These are phyloP conservation scores for Salvelinus fontinalis DNA, from an alignment of 2,113 vertebrate species.

Conservation along the genomic window DNA sequence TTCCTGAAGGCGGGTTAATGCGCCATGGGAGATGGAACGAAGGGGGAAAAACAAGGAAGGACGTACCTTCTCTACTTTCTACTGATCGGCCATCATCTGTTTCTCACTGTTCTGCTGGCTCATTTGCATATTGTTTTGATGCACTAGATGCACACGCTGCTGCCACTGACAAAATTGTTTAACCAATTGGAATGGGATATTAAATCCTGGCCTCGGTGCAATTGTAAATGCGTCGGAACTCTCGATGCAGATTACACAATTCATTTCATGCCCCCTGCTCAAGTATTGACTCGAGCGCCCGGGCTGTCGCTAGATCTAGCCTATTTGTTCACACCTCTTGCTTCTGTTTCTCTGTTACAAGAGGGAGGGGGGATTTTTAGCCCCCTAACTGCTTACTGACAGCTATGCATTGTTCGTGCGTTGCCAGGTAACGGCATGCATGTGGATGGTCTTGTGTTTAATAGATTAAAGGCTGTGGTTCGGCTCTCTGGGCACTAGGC, in stretches of 20 bases:
- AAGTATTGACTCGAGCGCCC: background rate
- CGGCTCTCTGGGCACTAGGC: background rate
- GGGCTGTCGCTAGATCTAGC: constrained; percentile 1
- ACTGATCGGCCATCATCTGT: background rate
- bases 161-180: background rate
- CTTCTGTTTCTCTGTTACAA: background rate
- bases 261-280: background rate
- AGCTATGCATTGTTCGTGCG: constrained; percentile 20
- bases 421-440: constrained; percentile 33
- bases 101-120: too few species aligned
- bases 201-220: constrained; percentile 4
- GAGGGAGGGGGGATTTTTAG: constrained; percentile 1
- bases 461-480: background rate
- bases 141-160: background rate
- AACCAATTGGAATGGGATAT: constrained; percentile 3
- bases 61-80: background rate
- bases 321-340: constrained; percentile 4
- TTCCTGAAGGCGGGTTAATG: background rate
- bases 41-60: background rate
- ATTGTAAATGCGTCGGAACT: background rate
- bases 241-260: background rate
- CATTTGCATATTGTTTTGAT: constrained; percentile 2
- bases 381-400: constrained; percentile 22
- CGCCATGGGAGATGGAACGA: background rate
- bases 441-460: background rate